Base-by-base conservation (phyloP, 2,113 vertebrate genomes). In the Nothobranchius kuhntae region DNA sequence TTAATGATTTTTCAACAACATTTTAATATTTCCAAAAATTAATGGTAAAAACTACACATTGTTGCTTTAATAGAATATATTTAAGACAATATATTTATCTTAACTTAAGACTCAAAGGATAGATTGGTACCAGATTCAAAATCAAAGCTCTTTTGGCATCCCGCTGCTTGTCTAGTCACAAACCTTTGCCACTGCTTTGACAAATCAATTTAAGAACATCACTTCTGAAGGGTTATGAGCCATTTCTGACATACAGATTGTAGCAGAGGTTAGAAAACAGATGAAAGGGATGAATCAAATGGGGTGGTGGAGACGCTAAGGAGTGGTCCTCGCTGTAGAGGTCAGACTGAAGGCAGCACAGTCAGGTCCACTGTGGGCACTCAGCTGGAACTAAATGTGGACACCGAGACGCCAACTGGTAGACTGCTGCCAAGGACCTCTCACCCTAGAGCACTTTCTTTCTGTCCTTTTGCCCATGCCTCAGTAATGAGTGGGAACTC, bases 381-480 rank as follows among this genome's bases (percentile, higher is more conserved):
- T 60, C 78, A 78, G 75, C 87, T 93, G 92, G 91, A 93, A 93
- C 92, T 91, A 92, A 92, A 88, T 72, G 82, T 81, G 87, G 89
- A 89, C 89, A 71, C 92, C 73, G 86, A 75, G 84, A 89, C 86
- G 81, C 76, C 84, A 77, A 44, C 59, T 61, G 53, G 15, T 95
- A 94, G 93, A 93, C 63, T 66, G 68, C 73, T 81, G 94, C 93
- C 94, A 95, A 91, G 78, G 85, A 86, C 65, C 84, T 77, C 74
- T 83, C 80, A 82, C 77, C 87, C 84, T 61, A 73, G 85, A 83
- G 85, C 2, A 75, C 73, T 86, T 63, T 78, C 80, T 77, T 80
- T 67, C 76, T 68, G 65, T 82, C 62, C 78, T 59, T 78, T 66
- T 69, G 51, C 71, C 17, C 4, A 0, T 56, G 54, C 68, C 61